Evolutionary conservation across 2,888 invertebrate genomes (phyloP).

Genomic region (Eumerus sabulonum): DNA sequence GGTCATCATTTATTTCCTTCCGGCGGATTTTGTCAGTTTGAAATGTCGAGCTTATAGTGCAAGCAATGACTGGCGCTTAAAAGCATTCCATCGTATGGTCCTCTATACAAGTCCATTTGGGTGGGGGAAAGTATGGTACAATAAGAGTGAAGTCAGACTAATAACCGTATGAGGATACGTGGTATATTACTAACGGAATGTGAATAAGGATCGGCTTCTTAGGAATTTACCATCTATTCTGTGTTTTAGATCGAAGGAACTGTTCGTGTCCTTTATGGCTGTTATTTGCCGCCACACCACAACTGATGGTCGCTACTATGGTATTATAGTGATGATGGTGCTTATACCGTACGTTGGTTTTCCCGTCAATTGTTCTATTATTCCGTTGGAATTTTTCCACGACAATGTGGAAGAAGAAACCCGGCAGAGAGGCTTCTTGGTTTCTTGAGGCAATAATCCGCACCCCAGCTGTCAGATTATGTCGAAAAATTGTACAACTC

Average conservation of each 20-base stretch:
- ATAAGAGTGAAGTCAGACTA: conserved; percentile 64
- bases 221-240: conserved; percentile 49
- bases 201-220: conserved; percentile 60
- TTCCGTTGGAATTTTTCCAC: conserved; percentile 45
- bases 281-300: not conserved
- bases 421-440: no score
- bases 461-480: conserved; percentile 64
- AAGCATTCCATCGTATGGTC: conserved; percentile 60
- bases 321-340: no score
- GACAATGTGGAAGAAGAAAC: not conserved
- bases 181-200: conserved; percentile 54
- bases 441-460: conserved; percentile 34
- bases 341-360: conserved; percentile 32
- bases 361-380: conserved; percentile 36
- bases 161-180: conserved; percentile 43
- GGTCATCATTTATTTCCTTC: conserved; percentile 47
- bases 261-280: conserved; percentile 48
- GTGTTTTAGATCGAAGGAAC: not conserved
- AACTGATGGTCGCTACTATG: no score
- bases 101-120: not conserved
- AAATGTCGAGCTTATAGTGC: conserved; percentile 11
- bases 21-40: conserved; percentile 10
- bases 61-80: conserved; percentile 45
- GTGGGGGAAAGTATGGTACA: conserved; percentile 27
- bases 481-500: conserved; percentile 64